Conservation (phyloP, 2,888 invertebrate genomes). For the Scaptomyza flava region DNA sequence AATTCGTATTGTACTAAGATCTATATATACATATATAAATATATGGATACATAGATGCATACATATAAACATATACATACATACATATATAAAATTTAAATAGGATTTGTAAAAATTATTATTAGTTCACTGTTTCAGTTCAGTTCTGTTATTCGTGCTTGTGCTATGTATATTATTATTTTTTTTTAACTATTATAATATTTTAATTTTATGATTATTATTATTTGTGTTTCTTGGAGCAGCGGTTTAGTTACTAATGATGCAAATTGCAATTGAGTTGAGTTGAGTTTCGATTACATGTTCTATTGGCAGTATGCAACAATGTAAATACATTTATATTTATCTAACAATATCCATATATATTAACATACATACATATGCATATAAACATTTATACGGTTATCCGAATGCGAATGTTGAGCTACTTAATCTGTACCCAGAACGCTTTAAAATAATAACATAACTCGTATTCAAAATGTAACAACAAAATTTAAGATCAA, state of each 20-base stretch:
- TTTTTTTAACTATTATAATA: slow-evolving; percentile 33
- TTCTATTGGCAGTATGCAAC: slow-evolving; percentile 41
- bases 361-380: slow-evolving; percentile 6
- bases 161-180: slow-evolving; percentile 38
- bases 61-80: not conserved
- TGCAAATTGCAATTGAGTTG: slow-evolving; percentile 55
- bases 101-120: slow-evolving; percentile 13
- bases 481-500: not conserved
- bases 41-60: slow-evolving; percentile 6
- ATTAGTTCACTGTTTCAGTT: slow-evolving; percentile 12
- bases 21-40: slow-evolving; percentile 24
- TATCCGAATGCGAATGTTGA: slow-evolving; percentile 60
- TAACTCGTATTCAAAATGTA: slow-evolving; percentile 6
- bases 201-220: slow-evolving; percentile 28
- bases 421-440: slow-evolving; percentile 67
- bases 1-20: slow-evolving; percentile 2
- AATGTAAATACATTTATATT: slow-evolving; percentile 46
- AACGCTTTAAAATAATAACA: slow-evolving; percentile 26
- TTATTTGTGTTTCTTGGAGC: slow-evolving; percentile 44
- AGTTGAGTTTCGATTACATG: slow-evolving; percentile 41
- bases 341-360: slow-evolving; percentile 28
- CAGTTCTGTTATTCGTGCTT: slow-evolving; percentile 25
- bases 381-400: slow-evolving; percentile 40
- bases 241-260: slow-evolving; percentile 64
- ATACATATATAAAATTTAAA: slow-evolving; percentile 18